Evolutionary conservation across 2,888 invertebrate genomes (phyloP), one percentile per base, ranked within the genome.

Genomic region (Drosophila mulleri): DNA sequence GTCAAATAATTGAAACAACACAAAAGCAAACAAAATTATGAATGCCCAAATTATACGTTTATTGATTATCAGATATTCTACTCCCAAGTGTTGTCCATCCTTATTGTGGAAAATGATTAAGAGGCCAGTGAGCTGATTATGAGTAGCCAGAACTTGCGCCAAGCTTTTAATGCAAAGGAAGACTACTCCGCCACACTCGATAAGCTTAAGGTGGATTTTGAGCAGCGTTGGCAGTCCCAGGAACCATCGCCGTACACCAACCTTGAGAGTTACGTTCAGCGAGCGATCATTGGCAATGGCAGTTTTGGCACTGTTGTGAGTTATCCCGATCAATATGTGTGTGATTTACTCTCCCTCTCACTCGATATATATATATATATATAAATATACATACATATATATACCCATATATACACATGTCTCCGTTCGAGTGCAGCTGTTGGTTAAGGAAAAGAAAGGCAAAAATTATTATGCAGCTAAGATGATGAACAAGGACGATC

Each of bases 391-490:
- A 29, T 8, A 29, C 0, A 29, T 8, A 29, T 29, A 29, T 26
- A 26, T 26, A n/a, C n/a, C n/a, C n/a, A 26, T 29, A 29, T 29
- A 2, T 29, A 29, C 8, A 29, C 8, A 29, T 9, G 2, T 20
- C 18, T 20, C 18, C 20, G 1, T 26, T 12, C 6, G n/a, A 12
- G 8, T 29, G 9, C 39, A 86, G 87, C n/a, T 83, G 50, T 59
- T 87, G 32, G 87, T 87, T 41, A 82, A 47, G 29, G 82, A 87
- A n/a, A 83, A 77, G 32, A 39, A 32, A 9, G 76, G 82, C 6
- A 93, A 93, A 37, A 94, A 94, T 83, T 95, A 94, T 84, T 96
- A 95, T 92, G 98, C 98, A 12, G 96, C 98, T 95, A 98, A 98
- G 94, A 95, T 98, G 67, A 94, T 98, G 88, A 96, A 96, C 85